Base-by-base conservation (phyloP, 2,113 vertebrate species). In the Eublepharis macularius region DNA sequence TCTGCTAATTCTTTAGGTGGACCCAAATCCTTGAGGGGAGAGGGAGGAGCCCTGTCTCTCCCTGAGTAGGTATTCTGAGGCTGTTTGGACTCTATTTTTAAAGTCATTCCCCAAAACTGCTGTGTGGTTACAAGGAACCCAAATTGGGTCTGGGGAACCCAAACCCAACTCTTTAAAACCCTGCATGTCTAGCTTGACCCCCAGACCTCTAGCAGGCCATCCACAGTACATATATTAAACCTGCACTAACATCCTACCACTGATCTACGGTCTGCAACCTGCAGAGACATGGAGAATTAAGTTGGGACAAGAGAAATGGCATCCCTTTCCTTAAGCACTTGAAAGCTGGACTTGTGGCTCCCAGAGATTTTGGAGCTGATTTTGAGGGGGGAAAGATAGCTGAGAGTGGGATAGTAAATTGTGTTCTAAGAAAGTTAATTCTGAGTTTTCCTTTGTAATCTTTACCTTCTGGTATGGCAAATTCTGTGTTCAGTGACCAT, bases 401-500 rank as follows among this genome's bases (percentile, higher is more conserved):
- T 21, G 47, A 6, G 12, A 11, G 36, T 79, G 6, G 21, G 54
- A 63, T 41, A 16, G 36, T 60, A 39, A 41, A 63, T 41, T 10
- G 11, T 21, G 26, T 83, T 79, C 34, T 34, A 39, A 81, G 69
- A 54, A 87, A 1, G 8, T 0, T 17, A 70, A 87, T 6, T n/a
- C 29, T 86, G 75, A 1, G 0, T 66, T 87, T 87, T 90, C 86
- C 81, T 90, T 92, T 90, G 84, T 79, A 86, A 74, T 83, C 63
- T 77, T 77, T 32, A 1, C 60, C 51, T 89, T 76, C 49, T 76
- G 76, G 26, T 66, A 79, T 74, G 0, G 0, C 29, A 70, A 36
- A 74, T 80, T 89, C 24, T 70, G 77, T 77, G 45, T 76, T 21
- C 6, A 70, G 26, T 39, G 84, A 34, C 84, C 70, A 88, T 80